These are phyloP conservation scores for Pseudeuparius sepicola DNA, from an alignment of 2,888 invertebrate species.

Conservation along the genomic window DNA sequence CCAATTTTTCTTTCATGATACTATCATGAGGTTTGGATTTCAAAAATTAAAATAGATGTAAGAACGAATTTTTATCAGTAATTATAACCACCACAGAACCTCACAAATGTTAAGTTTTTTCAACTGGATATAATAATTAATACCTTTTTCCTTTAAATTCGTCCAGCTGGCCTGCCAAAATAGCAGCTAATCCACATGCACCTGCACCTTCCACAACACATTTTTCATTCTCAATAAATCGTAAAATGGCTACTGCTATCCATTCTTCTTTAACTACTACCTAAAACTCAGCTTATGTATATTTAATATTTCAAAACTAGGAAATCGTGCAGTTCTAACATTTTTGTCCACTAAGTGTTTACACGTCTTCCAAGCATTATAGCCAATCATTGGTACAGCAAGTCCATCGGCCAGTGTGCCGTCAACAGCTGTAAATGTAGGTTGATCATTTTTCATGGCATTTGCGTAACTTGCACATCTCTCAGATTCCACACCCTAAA, in stretches of 20 bases:
- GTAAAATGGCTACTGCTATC: constrained; percentile 53
- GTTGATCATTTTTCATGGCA: constrained; percentile 48
- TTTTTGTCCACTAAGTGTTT: constrained; percentile 54
- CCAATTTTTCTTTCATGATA: no score
- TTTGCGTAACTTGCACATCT: constrained; percentile 77
- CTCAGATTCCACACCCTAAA: constrained; percentile 81
- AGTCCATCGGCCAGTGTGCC: constrained; percentile 61
- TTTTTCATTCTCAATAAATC: constrained; percentile 55
- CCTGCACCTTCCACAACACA: constrained; percentile 67
- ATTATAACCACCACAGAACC: no score
- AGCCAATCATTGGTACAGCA: constrained; percentile 58
- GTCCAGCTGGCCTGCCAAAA: constrained; percentile 52
- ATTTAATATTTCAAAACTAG: no score
- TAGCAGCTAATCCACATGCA: constrained; percentile 57
- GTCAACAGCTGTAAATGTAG: constrained; percentile 42
- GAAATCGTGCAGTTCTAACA: constrained; percentile 38
- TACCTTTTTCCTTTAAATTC: constrained; percentile 58
- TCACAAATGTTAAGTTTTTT: no score
- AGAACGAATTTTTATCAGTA: no score
- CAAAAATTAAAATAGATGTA: no score
- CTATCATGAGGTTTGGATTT: no score
- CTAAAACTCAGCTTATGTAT: constrained; percentile 33
- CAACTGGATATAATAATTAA: no score
- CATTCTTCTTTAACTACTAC: constrained; percentile 52
- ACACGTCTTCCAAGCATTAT: constrained; percentile 56